Conservation (phyloP, 1,140 invertebrate genomes). For the Dendroctonus valens region DNA sequence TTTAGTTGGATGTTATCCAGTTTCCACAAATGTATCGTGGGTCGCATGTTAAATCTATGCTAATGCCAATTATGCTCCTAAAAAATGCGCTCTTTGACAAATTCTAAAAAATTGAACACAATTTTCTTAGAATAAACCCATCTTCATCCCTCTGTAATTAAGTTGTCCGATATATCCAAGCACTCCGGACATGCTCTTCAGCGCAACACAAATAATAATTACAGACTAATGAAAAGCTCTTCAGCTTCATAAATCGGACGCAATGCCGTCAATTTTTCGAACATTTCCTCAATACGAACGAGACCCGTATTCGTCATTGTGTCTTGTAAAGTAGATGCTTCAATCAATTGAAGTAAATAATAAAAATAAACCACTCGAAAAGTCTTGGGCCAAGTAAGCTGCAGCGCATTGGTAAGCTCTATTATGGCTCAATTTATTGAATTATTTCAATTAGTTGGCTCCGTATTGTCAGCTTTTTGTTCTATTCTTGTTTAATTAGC, state of each 20-base stretch:
- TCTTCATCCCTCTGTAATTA: too few relatives aligned
- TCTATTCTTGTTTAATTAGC: constrained; percentile 22
- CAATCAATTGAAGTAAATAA: constrained; percentile 27
- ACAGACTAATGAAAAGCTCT: constrained; percentile 2
- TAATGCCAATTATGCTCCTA: too few relatives aligned
- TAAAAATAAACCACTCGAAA: constrained; percentile 24
- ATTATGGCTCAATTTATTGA: constrained; percentile 32
- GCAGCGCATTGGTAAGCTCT: constrained; percentile 18
- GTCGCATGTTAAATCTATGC: too few relatives aligned
- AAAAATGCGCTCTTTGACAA: too few relatives aligned
- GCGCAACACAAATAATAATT: too few relatives aligned
- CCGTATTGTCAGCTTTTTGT: constrained; percentile 24
- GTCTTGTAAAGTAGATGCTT: constrained; percentile 25
- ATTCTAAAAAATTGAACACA: too few relatives aligned
- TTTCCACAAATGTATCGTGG: too few relatives aligned
- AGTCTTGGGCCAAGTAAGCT: constrained; percentile 12
- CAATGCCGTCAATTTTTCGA: not conserved
- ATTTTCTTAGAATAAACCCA: too few relatives aligned
- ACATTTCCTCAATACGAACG: not conserved
- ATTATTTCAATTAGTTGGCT: constrained; percentile 29
- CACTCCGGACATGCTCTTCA: too few relatives aligned
- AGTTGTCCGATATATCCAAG: too few relatives aligned
- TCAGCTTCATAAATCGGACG: constrained; percentile 14
- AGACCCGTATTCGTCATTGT: constrained; percentile 21
- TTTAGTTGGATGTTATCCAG: not conserved